Base-by-base conservation (phyloP, 2,113 vertebrate genomes). In the Osmerus mordax region DNA sequence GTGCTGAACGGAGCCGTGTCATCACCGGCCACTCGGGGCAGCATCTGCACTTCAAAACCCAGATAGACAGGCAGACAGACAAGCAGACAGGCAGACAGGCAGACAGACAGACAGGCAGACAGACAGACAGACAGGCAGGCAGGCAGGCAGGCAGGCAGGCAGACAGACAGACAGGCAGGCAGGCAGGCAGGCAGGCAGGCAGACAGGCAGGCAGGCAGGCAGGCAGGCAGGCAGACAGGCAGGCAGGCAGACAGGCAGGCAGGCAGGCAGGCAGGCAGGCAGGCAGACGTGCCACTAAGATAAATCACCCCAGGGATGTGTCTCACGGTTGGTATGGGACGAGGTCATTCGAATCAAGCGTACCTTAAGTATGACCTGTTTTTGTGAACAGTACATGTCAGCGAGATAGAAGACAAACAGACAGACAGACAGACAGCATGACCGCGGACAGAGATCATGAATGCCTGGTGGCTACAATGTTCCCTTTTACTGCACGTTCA, bases 381-480 rank as follows among this genome's bases (percentile, higher is more conserved):
- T 74, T 67, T 56, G 2, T 65, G 55, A 66, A 11, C 21, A 0
- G 36, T 47, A 28, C 21, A 53, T 51, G 13, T 53, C 66, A 21
- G 21, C 19, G 41, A 71, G 36, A 54, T 11, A 56, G 28, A 1
- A 7, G 41, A 23, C 69, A 65, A 41, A 71, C 65, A 73, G 23
- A 21, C 69, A 71, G 59, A 21, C 69, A 71, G 59, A 8, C 23
- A 23, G 23, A 23, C 23, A 23, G 23, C 23, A 23, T 23, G 23
- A 23, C 23, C 23, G 23, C 23, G 23, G 23, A 23, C 72, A 70
- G 16, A 13, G 54, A 65, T 12, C 36, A 28, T 21, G 36, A 36
- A 74, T 52, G 55, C 66, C 65, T 70, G 19, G 21, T 75, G 64
- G 55, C 56, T 68, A 19, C 36, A 71, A 62, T 62, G 65, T 18